A percentile compares a stretch with the other conserved stretches of the same genome.
These are phyloP conservation scores for Planiliza haematocheilus DNA, from an alignment of 2,113 vertebrate genomes.

Conservation along the genomic window DNA sequence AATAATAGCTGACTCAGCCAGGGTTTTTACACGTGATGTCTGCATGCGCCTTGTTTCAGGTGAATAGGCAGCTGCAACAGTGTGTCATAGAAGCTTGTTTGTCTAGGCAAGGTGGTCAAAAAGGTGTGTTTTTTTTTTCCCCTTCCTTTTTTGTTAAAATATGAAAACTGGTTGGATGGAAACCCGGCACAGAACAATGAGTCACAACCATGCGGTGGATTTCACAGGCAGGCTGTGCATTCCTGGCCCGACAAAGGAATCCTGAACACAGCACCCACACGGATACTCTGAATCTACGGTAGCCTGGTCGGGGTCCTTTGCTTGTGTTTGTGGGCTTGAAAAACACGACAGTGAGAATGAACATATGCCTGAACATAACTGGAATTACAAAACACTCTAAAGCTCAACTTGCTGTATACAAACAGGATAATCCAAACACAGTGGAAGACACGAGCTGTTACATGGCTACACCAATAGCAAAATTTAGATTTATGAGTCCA, in stretches of 20 bases:
- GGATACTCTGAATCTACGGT: slow-evolving; percentile 43
- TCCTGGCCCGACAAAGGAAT: slow-evolving; percentile 78
- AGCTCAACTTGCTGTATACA: background rate
- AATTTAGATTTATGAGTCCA: background rate
- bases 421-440: slow-evolving; percentile 1
- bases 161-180: slow-evolving; percentile 74
- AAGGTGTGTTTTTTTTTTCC: background rate
- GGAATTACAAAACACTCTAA: background rate
- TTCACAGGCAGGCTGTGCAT: slow-evolving; percentile 78
- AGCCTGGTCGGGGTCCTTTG: slow-evolving; percentile 25
- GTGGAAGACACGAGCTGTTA: background rate
- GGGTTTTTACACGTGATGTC: slow-evolving; percentile 34
- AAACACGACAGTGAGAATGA: slow-evolving; percentile 31
- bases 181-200: slow-evolving; percentile 71
- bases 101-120: slow-evolving; percentile 35
- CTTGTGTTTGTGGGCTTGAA: slow-evolving; percentile 20
- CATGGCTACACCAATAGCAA: background rate
- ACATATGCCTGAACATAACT: slow-evolving; percentile 5
- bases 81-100: slow-evolving; percentile 30
- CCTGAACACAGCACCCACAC: slow-evolving; percentile 69
- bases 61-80: slow-evolving; percentile 10
- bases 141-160: slow-evolving; percentile 17
- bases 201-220: slow-evolving; percentile 72
- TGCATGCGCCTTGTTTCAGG: background rate
- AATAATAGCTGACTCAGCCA: slow-evolving; percentile 59